These are phyloP conservation scores for Lepisosteus oculatus DNA, from an alignment of 2,113 vertebrate genomes.

Conservation along the genomic window DNA sequence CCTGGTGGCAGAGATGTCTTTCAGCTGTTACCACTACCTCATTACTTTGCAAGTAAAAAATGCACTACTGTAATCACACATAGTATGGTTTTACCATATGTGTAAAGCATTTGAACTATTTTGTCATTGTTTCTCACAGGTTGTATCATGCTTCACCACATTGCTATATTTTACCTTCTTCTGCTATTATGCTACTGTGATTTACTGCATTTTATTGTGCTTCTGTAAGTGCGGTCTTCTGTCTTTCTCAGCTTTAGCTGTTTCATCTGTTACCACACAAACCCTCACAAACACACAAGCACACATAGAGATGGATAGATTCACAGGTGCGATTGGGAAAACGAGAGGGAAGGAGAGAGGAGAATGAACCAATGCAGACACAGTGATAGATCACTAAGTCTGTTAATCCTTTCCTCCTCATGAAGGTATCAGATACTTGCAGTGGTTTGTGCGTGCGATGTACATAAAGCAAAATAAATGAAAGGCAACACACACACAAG, in stretches of 20 bases:
- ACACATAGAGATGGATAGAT: slow-evolving; percentile 17
- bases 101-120: too few species aligned
- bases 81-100: too few species aligned
- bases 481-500: neutral
- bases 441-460: neutral
- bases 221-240: neutral
- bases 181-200: neutral
- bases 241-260: too few species aligned
- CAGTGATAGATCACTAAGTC: neutral
- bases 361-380: neutral
- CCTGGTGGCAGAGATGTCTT: too few species aligned
- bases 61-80: too few species aligned
- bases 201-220: neutral
- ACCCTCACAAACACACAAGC: neutral
- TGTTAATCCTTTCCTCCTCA: neutral
- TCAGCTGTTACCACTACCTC: too few species aligned
- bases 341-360: neutral
- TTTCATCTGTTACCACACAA: too few species aligned
- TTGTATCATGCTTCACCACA: too few species aligned
- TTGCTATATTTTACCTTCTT: neutral
- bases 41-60: too few species aligned
- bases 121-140: too few species aligned
- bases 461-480: neutral
- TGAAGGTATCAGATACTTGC: neutral
- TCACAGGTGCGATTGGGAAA: slow-evolving; percentile 12